Evolutionary conservation across 2,888 invertebrate species (phyloP), one percentile per base, ranked within the genome.

Genomic region (Orgyia antiqua): DNA sequence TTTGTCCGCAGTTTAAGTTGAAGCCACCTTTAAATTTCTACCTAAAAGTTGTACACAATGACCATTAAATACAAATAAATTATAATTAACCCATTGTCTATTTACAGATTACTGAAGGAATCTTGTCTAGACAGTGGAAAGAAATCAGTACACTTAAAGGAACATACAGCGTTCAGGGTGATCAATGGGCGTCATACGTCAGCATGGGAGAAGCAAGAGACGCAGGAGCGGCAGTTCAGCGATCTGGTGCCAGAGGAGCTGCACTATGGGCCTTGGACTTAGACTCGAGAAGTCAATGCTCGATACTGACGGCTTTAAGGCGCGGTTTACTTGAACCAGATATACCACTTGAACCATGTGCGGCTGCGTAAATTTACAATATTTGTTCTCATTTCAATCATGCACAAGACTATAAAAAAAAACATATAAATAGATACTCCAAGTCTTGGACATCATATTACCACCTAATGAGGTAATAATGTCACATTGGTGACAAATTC

Each of bases 121-220:
- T 90, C 8, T 89, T 90, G 84, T 87, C 87, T 0, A 88, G 90
- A 6, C 88, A 89, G 11, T 88, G 93, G 58, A 53, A 45, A 13
- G 75, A 78, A 32, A 58, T 47, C 2, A 90, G 89, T 51, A 90
- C 89, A 1, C 70, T 88, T 9, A 90, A 92, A 47, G 94, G 94
- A 1, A 93, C 94, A 0, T 94, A 90, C 63, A 91, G 93, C 0
- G 89, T 90, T 38, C 87, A 82, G 20, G 91, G 89, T 1, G 89
- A 89, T 35, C 94, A 94, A 62, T 95, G 94, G 94, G 92, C 93
- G 1, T 91, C 93, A 0, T 94, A 93, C 61, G 90, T 94, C 56
- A 92, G 92, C 44, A 88, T 90, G 1, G 72, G 75, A 2, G 92
- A 92, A 34, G 88, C 92, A 24, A 84, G 88, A 31, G 75, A 89